A percentile compares a stretch with the other conserved stretches of the same genome.
Evolutionary conservation across 1,140 invertebrate species (phyloP).

Genomic region (Meteorus sp.): DNA sequence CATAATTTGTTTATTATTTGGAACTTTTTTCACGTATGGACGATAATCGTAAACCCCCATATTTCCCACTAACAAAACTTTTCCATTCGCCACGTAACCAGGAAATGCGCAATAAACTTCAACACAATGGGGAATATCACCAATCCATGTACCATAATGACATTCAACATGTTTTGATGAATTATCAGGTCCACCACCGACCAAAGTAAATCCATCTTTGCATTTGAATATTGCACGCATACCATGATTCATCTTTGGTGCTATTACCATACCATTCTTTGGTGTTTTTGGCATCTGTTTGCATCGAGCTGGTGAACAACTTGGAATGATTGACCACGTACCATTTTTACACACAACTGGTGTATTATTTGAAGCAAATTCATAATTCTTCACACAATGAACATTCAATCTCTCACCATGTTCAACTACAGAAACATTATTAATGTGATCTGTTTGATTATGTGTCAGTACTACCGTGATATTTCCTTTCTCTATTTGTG

Average conservation of each 20-base stretch:
- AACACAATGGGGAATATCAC: conserved; percentile 79
- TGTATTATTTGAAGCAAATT: conserved; percentile 75
- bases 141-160: conserved; percentile 91
- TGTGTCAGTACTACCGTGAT: conserved; percentile 64
- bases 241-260: conserved; percentile 93
- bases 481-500: conserved; percentile 81
- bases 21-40: conserved; percentile 89
- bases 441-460: conserved; percentile 48
- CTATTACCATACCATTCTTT: conserved; percentile 91
- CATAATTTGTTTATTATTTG: conserved; percentile 94
- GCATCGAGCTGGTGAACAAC: conserved; percentile 86
- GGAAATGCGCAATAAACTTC: conserved; percentile 95
- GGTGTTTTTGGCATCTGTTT: conserved; percentile 86
- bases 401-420: conserved; percentile 86
- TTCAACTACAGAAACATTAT: conserved; percentile 68
- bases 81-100: conserved; percentile 86
- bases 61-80: conserved; percentile 91
- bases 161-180: conserved; percentile 73
- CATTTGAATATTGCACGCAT: conserved; percentile 91
- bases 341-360: conserved; percentile 90
- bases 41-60: conserved; percentile 97
- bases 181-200: conserved; percentile 62
- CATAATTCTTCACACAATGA: conserved; percentile 84
- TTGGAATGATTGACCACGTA: conserved; percentile 92
- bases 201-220: conserved; percentile 84